phyloP scores from a whole-genome alignment of 2,888 invertebrate genomes.

The Lycocerus yunnanus region DNA sequence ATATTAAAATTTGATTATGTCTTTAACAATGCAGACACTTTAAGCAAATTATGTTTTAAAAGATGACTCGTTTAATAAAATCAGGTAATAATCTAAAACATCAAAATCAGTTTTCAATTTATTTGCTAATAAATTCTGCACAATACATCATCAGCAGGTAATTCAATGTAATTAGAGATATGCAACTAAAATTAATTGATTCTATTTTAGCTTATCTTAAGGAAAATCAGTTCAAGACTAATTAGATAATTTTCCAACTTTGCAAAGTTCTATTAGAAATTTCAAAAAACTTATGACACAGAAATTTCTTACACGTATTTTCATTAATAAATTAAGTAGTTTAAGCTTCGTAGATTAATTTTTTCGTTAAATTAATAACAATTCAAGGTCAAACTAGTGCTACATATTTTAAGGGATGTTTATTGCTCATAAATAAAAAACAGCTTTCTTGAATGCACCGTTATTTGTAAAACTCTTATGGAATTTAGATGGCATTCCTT shows the following conservation, averaged over 20 bases:
- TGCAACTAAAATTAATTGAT: not conserved
- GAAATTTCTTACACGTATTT: too few species aligned
- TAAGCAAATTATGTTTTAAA: not conserved
- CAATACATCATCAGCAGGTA: not conserved
- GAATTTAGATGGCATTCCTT: not conserved
- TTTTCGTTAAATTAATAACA: not conserved
- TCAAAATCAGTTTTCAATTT: not conserved
- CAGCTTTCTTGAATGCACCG: not conserved
- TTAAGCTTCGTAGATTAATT: not conserved
- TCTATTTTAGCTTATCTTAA: not conserved
- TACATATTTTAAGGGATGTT: not conserved
- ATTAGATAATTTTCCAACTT: not conserved
- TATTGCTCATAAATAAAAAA: not conserved
- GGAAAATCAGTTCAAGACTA: not conserved
- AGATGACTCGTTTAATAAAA: not conserved
- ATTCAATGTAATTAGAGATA: not conserved
- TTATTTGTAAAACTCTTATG: not conserved
- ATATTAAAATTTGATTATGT: not conserved
- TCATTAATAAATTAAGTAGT: not conserved
- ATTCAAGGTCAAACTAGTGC: not conserved
- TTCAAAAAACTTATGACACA: too few species aligned
- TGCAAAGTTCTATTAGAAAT: not conserved
- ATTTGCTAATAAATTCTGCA: not conserved
- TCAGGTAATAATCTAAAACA: not conserved
- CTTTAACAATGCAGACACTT: not conserved